A percentile compares a stretch with the other conserved stretches of the same genome.
These are phyloP conservation scores for Bungarus multicinctus DNA, from an alignment of 2,113 vertebrate genomes.

Conservation along the genomic window DNA sequence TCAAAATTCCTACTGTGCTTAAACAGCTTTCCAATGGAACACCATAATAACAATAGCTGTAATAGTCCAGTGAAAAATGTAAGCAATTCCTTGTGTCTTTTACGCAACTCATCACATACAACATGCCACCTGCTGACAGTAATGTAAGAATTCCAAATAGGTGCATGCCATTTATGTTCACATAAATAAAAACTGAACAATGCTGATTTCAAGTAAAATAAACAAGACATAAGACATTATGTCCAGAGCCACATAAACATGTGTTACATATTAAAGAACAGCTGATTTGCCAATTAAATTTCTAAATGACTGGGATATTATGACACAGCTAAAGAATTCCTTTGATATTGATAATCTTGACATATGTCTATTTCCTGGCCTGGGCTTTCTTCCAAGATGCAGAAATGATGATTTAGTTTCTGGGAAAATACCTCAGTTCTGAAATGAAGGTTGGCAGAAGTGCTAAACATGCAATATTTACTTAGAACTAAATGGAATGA, in stretches of 20 bases:
- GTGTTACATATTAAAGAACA: constrained; percentile 7
- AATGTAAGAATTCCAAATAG: neutral
- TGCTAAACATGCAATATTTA: constrained; percentile 11
- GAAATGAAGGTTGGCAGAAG: constrained; percentile 27
- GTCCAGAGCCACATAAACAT: neutral
- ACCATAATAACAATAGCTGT: neutral
- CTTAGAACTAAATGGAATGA: neutral
- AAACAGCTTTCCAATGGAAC: neutral
- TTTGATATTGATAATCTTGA: constrained; percentile 24
- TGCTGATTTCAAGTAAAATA: constrained; percentile 17
- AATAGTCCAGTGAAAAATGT: neutral
- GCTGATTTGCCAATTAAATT: constrained; percentile 10
- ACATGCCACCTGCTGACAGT: neutral
- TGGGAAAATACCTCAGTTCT: constrained; percentile 8
- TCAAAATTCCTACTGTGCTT: neutral
- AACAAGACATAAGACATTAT: constrained; percentile 20
- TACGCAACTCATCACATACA: neutral
- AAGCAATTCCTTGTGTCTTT: neutral
- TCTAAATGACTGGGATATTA: constrained; percentile 9
- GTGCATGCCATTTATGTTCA: neutral
- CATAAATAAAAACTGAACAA: neutral
- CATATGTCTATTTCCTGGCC: constrained; percentile 25
- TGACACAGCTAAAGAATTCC: constrained; percentile 9
- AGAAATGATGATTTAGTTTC: constrained; percentile 18
- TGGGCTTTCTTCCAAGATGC: constrained; percentile 23